Evolutionary conservation across 2,797 vertebrate species (phyloP).

Genomic region (Cynodonichthys magdalenae): DNA sequence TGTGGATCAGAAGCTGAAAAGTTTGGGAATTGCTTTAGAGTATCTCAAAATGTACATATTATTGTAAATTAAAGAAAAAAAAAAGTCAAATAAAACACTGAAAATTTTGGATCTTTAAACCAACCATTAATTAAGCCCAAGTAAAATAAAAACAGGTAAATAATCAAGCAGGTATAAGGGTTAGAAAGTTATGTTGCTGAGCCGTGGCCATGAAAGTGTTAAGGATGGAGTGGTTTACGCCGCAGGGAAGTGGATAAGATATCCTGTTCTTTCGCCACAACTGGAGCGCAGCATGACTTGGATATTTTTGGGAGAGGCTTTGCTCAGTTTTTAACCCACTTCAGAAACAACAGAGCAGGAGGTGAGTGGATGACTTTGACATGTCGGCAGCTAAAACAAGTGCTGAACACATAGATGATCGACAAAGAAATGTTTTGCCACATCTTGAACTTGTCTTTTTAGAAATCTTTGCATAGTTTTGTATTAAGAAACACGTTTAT

Average conservation of each 20-base stretch:
- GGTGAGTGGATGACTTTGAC: constrained; percentile 60
- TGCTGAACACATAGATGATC: constrained; percentile 1
- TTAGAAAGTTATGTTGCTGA: neutral
- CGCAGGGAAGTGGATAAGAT: constrained; percentile 56
- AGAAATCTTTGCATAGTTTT: neutral
- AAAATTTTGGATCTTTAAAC: too few species aligned
- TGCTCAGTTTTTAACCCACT: constrained; percentile 15
- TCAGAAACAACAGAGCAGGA: constrained; percentile 36
- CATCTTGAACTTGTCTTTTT: neutral
- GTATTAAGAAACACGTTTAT: neutral
- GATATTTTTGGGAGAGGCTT: constrained; percentile 46
- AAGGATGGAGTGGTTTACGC: constrained; percentile 66
- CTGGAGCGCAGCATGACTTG: constrained; percentile 57
- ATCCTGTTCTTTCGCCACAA: constrained; percentile 47
- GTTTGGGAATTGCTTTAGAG: too few species aligned
- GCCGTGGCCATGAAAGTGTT: constrained; percentile 66
- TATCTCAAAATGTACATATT: too few species aligned
- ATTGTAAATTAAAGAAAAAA: too few species aligned
- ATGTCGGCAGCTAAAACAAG: neutral
- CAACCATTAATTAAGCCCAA: neutral
- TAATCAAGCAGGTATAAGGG: neutral
- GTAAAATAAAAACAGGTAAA: neutral
- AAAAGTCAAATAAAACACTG: too few species aligned
- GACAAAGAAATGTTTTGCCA: constrained; percentile 2
- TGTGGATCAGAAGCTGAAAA: too few species aligned